Conservation (phyloP, 2,888 invertebrate species). For the Agriopis aurantiaria region DNA sequence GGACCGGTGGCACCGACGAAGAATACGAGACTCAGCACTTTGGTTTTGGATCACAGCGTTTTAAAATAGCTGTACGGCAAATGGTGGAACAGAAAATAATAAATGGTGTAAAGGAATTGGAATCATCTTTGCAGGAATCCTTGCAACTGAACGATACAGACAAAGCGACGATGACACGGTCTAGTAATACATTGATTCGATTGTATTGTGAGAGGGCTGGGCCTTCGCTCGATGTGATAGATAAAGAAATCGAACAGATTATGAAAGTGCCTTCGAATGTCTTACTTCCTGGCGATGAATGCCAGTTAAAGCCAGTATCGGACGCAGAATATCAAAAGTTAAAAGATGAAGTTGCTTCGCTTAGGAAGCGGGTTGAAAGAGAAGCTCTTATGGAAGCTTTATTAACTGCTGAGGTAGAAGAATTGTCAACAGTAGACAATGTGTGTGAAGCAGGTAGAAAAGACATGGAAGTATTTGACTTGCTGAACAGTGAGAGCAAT, state of each 20-base stretch:
- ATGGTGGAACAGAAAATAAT: conserved; percentile 80
- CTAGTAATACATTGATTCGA: conserved; percentile 73
- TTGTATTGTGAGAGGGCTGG: conserved; percentile 75
- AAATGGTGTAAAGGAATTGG: conserved; percentile 74
- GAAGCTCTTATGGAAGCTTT: conserved; percentile 76
- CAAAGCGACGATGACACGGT: conserved; percentile 66
- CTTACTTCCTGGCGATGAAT: conserved; percentile 74
- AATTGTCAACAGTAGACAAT: conserved; percentile 69
- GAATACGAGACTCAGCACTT: conserved; percentile 83
- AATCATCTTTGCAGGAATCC: conserved; percentile 68
- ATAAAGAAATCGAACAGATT: conserved; percentile 73
- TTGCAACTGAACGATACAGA: conserved; percentile 76
- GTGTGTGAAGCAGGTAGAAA: conserved; percentile 75
- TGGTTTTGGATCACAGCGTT: conserved; percentile 78
- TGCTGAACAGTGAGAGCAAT: conserved; percentile 59
- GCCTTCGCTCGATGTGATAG: conserved; percentile 68
- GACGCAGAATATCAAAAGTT: conserved; percentile 71
- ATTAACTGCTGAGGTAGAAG: conserved; percentile 72
- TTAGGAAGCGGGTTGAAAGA: conserved; percentile 71
- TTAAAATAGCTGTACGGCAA: conserved; percentile 78
- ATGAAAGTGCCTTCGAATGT: conserved; percentile 74
- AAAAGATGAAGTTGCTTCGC: conserved; percentile 67
- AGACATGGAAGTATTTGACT: conserved; percentile 74
- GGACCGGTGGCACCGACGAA: conserved; percentile 78
- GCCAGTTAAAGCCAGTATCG: conserved; percentile 68